phyloP scores from a whole-genome alignment of 2,113 vertebrate genomes.

The Scartelaos histophorus region DNA sequence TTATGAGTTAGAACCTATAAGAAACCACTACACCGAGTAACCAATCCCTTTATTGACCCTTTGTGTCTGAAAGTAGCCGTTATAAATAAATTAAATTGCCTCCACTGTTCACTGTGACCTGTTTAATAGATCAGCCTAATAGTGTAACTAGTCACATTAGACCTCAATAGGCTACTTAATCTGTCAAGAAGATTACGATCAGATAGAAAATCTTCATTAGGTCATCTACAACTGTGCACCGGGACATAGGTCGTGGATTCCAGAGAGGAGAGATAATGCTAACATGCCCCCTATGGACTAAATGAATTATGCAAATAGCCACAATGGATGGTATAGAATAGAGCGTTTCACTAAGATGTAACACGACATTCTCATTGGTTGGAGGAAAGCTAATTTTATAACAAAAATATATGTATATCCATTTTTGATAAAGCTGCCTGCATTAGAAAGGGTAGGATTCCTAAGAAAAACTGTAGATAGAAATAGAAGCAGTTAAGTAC shows the following conservation, averaged over 20 bases:
- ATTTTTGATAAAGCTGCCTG: neutral
- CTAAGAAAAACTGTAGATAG: conserved; percentile 4
- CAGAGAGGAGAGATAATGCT: neutral
- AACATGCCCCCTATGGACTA: neutral
- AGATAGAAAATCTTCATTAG: neutral
- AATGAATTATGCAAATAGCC: neutral
- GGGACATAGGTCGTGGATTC: conserved; percentile 29
- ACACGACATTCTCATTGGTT: neutral
- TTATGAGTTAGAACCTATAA: too few relatives aligned
- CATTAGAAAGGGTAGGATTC: neutral
- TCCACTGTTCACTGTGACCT: neutral
- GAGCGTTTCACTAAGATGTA: neutral
- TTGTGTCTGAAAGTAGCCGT: neutral
- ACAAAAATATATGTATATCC: neutral
- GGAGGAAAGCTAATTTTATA: conserved; percentile 4
- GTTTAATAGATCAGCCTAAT: neutral
- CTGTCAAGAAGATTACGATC: neutral
- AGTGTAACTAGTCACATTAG: neutral
- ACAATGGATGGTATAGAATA: neutral
- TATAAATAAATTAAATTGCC: neutral
- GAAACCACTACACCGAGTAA: neutral
- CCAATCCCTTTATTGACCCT: neutral
- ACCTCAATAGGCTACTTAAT: neutral
- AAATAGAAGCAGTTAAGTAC: conserved; percentile 5
- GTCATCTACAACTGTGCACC: conserved; percentile 6